phyloP scores from a whole-genome alignment of 2,888 invertebrate genomes.

The Cephus pygmeus region DNA sequence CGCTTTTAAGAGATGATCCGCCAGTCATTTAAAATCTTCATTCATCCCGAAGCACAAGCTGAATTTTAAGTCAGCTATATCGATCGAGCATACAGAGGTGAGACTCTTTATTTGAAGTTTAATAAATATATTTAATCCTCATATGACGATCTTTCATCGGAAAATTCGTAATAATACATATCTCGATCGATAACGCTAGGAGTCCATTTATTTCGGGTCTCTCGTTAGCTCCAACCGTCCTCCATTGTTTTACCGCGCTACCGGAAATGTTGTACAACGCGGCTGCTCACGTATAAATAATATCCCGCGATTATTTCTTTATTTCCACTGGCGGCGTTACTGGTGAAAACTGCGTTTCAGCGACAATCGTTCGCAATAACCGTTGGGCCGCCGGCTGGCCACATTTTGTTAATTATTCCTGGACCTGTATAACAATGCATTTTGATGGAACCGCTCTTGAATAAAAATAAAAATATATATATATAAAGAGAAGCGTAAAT shows the following conservation, averaged over 20 bases:
- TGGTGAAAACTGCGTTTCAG: neutral
- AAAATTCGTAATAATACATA: neutral
- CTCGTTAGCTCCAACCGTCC: neutral
- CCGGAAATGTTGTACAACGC: neutral
- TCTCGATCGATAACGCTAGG: neutral
- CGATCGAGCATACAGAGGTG: neutral
- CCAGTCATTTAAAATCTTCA: neutral
- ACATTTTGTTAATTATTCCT: conserved; percentile 37
- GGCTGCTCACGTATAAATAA: neutral
- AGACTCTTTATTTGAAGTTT: neutral
- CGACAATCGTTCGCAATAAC: conserved; percentile 34
- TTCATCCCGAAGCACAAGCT: neutral
- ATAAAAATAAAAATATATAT: neutral
- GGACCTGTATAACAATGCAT: conserved; percentile 5
- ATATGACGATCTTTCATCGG: neutral
- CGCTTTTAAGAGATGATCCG: neutral
- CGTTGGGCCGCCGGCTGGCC: conserved; percentile 18
- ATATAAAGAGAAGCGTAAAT: neutral
- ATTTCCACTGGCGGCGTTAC: neutral
- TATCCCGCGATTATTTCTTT: neutral
- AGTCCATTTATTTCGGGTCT: neutral
- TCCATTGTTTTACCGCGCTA: neutral
- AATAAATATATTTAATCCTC: neutral
- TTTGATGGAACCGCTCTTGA: neutral
- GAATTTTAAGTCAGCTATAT: neutral